Percentiles rank a stretch among this genome's conserved stretches.
phyloP scores from a whole-genome alignment of 2,888 invertebrate species.

The Pinctada fucata region DNA sequence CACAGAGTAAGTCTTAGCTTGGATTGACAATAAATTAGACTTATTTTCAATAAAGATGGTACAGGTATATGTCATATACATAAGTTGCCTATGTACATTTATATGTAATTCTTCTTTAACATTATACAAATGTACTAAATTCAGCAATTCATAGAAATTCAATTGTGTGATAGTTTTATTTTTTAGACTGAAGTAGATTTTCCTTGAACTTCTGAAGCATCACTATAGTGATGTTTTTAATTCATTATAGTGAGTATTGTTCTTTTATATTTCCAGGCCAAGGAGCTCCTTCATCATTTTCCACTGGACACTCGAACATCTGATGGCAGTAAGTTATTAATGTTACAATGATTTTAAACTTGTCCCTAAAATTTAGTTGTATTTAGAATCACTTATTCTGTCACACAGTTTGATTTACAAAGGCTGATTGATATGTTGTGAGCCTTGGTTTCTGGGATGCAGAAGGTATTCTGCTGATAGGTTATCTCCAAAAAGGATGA shows the following conservation, averaged over 20 bases:
- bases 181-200: neutral
- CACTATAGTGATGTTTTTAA: too few species aligned
- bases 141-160: neutral
- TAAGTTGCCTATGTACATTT: neutral
- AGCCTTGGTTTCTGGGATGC: too few species aligned
- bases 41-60: neutral
- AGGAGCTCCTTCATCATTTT: slow-evolving; percentile 74
- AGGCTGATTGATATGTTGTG: too few species aligned
- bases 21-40: slow-evolving; percentile 47
- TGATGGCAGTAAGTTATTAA: slow-evolving; percentile 72
- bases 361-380: too few species aligned
- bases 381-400: neutral
- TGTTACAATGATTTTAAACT: too few species aligned
- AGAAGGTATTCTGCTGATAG: too few species aligned
- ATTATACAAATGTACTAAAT: neutral
- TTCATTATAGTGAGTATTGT: neutral
- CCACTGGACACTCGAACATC: slow-evolving; percentile 73
- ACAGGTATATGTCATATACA: neutral
- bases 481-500: too few species aligned
- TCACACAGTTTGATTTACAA: neutral
- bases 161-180: neutral
- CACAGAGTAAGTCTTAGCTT: slow-evolving; percentile 58
- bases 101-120: neutral
- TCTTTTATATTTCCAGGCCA: slow-evolving; percentile 64
- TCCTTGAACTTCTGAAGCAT: too few species aligned